Conservation (phyloP, 1,140 invertebrate genomes). For the Diorhabda sublineata region DNA sequence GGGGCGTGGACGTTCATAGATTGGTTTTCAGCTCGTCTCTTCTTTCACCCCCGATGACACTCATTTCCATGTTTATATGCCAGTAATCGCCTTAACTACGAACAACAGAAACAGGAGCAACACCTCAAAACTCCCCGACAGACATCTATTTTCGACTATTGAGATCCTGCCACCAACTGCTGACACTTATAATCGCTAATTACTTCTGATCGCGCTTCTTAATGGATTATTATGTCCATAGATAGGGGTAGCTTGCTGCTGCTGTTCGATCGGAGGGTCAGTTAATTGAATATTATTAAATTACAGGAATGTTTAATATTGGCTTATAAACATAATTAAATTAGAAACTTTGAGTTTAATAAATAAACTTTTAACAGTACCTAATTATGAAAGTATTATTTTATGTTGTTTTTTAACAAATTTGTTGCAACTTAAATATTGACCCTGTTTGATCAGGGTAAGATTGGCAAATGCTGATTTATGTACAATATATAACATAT, state of each 20-base stretch:
- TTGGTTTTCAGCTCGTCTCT: slow-evolving; percentile 15
- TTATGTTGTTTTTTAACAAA: no score
- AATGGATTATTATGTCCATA: slow-evolving; percentile 8
- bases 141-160: slow-evolving; percentile 14
- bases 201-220: slow-evolving; percentile 16
- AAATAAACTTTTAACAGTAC: no score
- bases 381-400: no score
- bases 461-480: no score
- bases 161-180: slow-evolving; percentile 18
- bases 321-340: no score
- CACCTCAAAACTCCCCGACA: slow-evolving; percentile 5
- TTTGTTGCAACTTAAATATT: no score
- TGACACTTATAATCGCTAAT: slow-evolving; percentile 21
- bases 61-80: slow-evolving; percentile 21
- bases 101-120: background rate
- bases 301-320: no score
- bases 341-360: no score
- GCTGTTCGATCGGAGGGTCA: no score
- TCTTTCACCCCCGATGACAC: slow-evolving; percentile 18
- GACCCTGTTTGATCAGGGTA: no score
- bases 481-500: no score
- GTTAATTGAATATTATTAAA: no score
- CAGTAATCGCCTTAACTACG: slow-evolving; percentile 20
- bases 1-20: slow-evolving; percentile 15
- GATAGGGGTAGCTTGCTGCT: background rate